Conservation (phyloP, 2,113 vertebrate species). For the Alces alces region DNA sequence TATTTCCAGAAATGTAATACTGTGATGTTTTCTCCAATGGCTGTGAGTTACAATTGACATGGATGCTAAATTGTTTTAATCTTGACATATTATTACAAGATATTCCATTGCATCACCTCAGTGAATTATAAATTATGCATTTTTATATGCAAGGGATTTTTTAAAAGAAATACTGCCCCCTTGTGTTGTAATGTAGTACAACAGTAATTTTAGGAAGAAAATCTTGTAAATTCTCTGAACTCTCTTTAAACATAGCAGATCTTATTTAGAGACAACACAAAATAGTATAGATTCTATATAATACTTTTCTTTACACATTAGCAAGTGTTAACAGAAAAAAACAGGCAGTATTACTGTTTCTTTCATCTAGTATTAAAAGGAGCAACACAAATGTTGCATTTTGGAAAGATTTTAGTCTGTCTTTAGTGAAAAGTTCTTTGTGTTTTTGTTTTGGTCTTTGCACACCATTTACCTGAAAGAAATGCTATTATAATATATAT, state of each 20-base stretch:
- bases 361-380: neutral
- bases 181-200: constrained; percentile 50
- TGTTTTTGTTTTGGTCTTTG: neutral
- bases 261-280: neutral
- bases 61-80: constrained; percentile 22
- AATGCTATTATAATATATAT: neutral
- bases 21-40: neutral
- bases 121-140: too few species aligned
- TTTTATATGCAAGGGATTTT: neutral
- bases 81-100: neutral
- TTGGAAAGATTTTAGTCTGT: neutral
- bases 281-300: neutral
- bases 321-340: neutral
- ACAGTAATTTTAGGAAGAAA: constrained; percentile 39
- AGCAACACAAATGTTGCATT: neutral
- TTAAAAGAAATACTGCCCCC: constrained; percentile 74
- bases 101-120: neutral
- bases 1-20: constrained; percentile 3
- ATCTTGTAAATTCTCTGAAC: neutral
- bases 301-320: neutral
- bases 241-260: neutral
- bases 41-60: constrained; percentile 24
- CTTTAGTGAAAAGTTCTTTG: neutral
- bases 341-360: neutral
- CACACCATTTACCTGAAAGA: neutral